Percentiles rank a stretch among this genome's conserved stretches.
These are phyloP conservation scores for Halichoeres trimaculatus DNA, from an alignment of 2,113 vertebrate genomes.

Conservation along the genomic window DNA sequence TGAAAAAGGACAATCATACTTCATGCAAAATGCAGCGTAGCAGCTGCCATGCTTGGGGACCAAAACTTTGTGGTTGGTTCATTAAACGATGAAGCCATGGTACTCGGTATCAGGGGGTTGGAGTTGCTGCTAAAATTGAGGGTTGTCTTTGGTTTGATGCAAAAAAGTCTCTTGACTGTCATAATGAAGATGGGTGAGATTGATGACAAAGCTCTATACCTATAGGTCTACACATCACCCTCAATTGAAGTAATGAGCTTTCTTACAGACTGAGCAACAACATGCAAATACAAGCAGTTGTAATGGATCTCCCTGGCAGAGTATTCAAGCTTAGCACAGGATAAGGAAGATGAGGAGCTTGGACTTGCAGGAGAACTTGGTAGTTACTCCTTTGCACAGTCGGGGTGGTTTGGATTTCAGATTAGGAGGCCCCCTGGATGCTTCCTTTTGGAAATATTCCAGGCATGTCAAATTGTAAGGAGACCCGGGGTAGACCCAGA, in stretches of 20 bases:
- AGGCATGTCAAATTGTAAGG: constrained; percentile 9
- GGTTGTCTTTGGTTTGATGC: background rate
- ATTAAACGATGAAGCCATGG: too few relatives aligned
- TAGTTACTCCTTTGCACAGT: background rate
- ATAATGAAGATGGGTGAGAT: background rate
- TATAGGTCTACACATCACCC: background rate
- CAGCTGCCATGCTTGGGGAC: too few relatives aligned
- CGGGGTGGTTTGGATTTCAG: background rate
- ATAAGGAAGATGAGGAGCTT: background rate
- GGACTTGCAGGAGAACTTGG: background rate
- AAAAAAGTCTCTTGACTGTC: too few relatives aligned
- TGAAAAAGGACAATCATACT: too few relatives aligned
- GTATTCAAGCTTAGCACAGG: background rate
- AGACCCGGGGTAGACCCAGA: constrained; percentile 3
- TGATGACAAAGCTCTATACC: background rate
- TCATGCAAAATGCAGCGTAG: too few relatives aligned
- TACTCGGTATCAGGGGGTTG: background rate
- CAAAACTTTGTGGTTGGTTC: background rate
- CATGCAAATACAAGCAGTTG: background rate
- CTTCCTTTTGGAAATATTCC: constrained; percentile 19
- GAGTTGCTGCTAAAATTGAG: background rate
- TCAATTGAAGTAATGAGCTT: background rate
- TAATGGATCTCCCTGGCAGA: background rate
- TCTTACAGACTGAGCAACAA: background rate
- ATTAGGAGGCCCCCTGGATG: background rate